Conservation (phyloP, 1,140 invertebrate genomes). For the Propsilocerus akamusi region DNA sequence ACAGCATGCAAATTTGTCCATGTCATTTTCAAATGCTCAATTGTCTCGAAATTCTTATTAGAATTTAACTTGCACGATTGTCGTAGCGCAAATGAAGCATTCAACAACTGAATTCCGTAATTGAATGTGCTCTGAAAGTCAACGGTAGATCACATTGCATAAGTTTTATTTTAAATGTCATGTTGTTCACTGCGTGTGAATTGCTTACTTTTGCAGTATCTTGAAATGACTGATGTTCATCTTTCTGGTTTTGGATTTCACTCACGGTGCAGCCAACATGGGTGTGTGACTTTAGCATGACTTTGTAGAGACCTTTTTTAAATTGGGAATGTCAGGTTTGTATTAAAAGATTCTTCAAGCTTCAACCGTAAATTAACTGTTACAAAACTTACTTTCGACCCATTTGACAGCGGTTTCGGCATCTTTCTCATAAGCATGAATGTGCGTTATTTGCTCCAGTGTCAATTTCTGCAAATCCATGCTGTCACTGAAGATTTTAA, state of each 20-base stretch:
- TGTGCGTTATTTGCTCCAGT: constrained; percentile 53
- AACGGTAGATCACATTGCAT: neutral
- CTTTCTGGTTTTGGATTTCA: constrained; percentile 56
- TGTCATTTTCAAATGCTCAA: constrained; percentile 34
- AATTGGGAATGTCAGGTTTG: neutral
- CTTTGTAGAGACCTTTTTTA: constrained; percentile 39
- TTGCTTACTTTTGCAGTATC: constrained; percentile 47
- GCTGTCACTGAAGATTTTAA: constrained; percentile 45
- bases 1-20: constrained; percentile 52
- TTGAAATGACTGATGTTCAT: constrained; percentile 56
- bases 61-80: constrained; percentile 48
- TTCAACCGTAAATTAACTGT: neutral
- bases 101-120: constrained; percentile 56
- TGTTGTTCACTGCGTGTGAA: neutral
- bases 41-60: constrained; percentile 28
- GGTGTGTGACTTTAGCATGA: constrained; percentile 45
- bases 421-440: constrained; percentile 56
- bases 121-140: constrained; percentile 49
- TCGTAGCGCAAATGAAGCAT: constrained; percentile 50
- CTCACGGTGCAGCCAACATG: constrained; percentile 49
- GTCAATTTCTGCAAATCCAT: constrained; percentile 53
- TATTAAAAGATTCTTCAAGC: neutral
- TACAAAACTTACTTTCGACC: constrained; percentile 26
- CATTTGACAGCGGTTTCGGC: constrained; percentile 53
- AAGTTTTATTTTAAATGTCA: neutral